Conservation (phyloP, 2,888 invertebrate genomes). For the Spodoptera exigua region DNA sequence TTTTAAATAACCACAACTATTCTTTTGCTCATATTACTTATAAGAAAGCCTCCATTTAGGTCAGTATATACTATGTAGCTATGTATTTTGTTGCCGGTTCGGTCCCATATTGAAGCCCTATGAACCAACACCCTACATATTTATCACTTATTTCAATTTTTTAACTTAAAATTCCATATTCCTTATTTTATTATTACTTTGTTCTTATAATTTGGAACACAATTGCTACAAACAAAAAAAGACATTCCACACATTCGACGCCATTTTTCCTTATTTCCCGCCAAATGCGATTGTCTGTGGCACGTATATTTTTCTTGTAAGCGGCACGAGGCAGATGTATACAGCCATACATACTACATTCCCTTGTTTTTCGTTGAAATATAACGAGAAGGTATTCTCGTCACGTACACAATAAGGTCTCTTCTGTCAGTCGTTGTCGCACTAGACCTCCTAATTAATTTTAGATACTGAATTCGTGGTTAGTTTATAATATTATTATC, state of each 20-base stretch:
- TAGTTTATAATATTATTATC: slow-evolving; percentile 10
- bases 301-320: slow-evolving; percentile 49
- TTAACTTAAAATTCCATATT: too few species aligned
- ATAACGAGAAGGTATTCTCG: slow-evolving; percentile 45
- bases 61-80: too few species aligned
- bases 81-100: too few species aligned
- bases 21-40: too few species aligned
- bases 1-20: too few species aligned
- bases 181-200: too few species aligned
- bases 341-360: slow-evolving; percentile 44
- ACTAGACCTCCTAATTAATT: slow-evolving; percentile 53
- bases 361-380: slow-evolving; percentile 33
- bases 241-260: slow-evolving; percentile 18
- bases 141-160: too few species aligned
- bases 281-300: slow-evolving; percentile 47
- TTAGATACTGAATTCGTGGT: slow-evolving; percentile 26
- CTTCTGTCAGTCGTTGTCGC: slow-evolving; percentile 53
- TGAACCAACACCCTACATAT: too few species aligned
- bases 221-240: slow-evolving; percentile 14
- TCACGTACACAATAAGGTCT: slow-evolving; percentile 59
- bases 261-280: slow-evolving; percentile 48
- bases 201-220: neutral
- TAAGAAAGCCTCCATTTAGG: too few species aligned
- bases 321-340: slow-evolving; percentile 45
- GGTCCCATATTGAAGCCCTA: too few species aligned